Percentiles rank a stretch among this genome's conserved stretches.
Conservation (phyloP, 2,113 vertebrate genomes). For the human region GRCh38 chr6:136629001-136629500, state of each 20-base stretch:
- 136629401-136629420: background rate
- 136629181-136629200: background rate
- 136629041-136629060: constrained; percentile 59
- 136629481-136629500: no score
- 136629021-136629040: constrained; percentile 59
- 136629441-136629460: background rate
- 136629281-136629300: background rate
- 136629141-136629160: background rate
- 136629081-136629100: constrained; percentile 43
- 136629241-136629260: background rate
- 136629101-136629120: constrained; percentile 33
- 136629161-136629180: constrained; percentile 1
- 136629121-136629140: background rate
- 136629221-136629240: background rate
- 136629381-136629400: background rate
- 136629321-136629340: background rate
- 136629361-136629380: background rate
- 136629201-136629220: background rate
- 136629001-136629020: constrained; percentile 69
- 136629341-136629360: background rate
- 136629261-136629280: background rate
- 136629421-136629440: background rate
- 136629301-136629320: background rate
- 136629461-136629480: background rate
- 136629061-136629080: constrained; percentile 9